phyloP scores from a whole-genome alignment of 2,888 invertebrate species.

The Stenodema calcarata region DNA sequence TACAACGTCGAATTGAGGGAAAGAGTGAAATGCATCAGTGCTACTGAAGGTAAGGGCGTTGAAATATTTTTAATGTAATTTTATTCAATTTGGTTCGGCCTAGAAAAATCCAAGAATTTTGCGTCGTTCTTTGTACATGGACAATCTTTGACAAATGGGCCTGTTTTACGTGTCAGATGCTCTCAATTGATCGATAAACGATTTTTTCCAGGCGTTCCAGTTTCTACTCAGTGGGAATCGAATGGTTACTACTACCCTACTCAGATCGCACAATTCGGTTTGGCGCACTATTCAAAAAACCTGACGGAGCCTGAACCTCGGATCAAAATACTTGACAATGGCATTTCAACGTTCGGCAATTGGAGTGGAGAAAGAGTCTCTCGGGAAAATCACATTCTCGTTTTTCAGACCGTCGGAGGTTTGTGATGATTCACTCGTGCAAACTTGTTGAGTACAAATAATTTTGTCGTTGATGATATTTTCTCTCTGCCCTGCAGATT shows the following conservation, averaged over 20 bases:
- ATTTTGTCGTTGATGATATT: background rate
- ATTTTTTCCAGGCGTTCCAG: conserved; percentile 73
- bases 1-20: conserved; percentile 97
- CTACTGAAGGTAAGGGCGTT: conserved; percentile 72
- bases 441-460: background rate
- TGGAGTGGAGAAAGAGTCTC: conserved; percentile 72
- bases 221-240: conserved; percentile 96
- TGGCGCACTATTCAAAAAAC: conserved; percentile 96
- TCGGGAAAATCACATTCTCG: conserved; percentile 16
- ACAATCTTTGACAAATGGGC: no score
- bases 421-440: no score
- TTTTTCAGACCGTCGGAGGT: conserved; percentile 20
- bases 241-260: conserved; percentile 97
- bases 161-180: no score
- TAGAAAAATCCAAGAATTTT: no score
- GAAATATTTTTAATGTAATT: no score
- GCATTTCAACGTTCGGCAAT: conserved; percentile 70
- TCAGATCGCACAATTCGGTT: conserved; percentile 96
- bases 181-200: no score
- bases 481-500: background rate
- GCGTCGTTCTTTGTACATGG: no score
- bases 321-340: conserved; percentile 76
- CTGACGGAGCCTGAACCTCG: conserved; percentile 84
- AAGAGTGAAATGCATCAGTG: conserved; percentile 94
- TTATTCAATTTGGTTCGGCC: no score